Percentiles rank a stretch among this genome's conserved stretches.
phyloP scores from a whole-genome alignment of 2,797 vertebrate species.

The Botia kubotai region DNA sequence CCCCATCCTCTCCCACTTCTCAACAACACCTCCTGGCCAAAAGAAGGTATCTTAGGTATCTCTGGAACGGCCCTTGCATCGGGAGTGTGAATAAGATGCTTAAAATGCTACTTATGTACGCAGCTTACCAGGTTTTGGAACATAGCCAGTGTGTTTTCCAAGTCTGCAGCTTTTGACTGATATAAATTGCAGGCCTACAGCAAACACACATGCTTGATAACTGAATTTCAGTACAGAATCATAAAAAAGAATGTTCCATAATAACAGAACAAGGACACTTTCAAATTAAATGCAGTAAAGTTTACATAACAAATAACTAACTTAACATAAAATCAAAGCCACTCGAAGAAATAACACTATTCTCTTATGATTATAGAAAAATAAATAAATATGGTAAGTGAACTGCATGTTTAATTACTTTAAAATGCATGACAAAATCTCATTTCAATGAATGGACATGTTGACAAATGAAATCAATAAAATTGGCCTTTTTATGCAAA shows the following conservation, averaged over 20 bases:
- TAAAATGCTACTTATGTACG: neutral
- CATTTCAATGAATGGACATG: neutral
- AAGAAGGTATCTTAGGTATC: neutral
- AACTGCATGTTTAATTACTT: neutral
- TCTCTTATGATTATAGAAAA: neutral
- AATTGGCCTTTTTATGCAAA: neutral
- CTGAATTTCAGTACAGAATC: neutral
- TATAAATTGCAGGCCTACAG: neutral
- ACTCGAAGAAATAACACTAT: neutral
- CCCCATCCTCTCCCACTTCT: constrained; percentile 9
- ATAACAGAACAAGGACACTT: neutral
- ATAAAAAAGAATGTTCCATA: neutral
- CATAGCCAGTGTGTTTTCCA: neutral
- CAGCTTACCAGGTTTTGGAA: neutral
- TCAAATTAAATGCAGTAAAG: neutral
- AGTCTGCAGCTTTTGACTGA: neutral
- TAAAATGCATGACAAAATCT: neutral
- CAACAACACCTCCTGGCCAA: neutral
- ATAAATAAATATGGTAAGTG: neutral
- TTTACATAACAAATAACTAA: neutral
- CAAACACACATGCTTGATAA: neutral
- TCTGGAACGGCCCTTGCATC: neutral
- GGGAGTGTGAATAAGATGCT: neutral
- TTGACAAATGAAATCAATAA: constrained; percentile 6
- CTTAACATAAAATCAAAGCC: neutral